Percentiles rank a stretch among this genome's conserved stretches.
Conservation (phyloP, 1,140 invertebrate genomes). For the Whitmania pigra region DNA sequence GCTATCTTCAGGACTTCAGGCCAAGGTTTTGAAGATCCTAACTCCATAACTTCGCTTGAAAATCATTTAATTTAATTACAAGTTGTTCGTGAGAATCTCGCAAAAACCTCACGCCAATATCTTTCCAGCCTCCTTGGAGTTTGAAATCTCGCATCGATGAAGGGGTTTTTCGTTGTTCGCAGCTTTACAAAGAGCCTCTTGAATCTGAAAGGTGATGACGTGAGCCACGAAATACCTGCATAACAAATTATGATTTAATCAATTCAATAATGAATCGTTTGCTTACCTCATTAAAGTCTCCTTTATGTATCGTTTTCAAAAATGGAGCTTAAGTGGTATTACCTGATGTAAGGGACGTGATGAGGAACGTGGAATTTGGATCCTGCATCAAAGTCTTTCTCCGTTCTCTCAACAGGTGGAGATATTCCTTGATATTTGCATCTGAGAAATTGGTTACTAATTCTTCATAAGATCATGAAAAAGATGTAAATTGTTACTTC, state of each 20-base stretch:
- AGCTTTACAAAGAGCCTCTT: conserved; percentile 62
- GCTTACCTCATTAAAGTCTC: too few relatives aligned
- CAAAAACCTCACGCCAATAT: conserved; percentile 28
- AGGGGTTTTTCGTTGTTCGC: conserved; percentile 51
- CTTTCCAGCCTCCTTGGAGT: conserved; percentile 59
- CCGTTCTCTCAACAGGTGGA: conserved; percentile 31
- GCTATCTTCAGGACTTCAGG: conserved; percentile 62
- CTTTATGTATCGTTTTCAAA: neutral
- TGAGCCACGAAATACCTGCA: conserved; percentile 81
- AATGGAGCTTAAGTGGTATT: neutral
- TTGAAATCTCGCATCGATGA: conserved; percentile 60
- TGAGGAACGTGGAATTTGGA: conserved; percentile 33
- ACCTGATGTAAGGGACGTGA: conserved; percentile 33
- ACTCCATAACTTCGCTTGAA: conserved; percentile 50
- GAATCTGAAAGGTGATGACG: conserved; percentile 79
- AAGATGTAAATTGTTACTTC: too few relatives aligned
- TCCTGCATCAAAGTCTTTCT: conserved; percentile 32
- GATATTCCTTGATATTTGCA: conserved; percentile 36
- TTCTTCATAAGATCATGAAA: too few relatives aligned
- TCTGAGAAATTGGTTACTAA: conserved; percentile 19
- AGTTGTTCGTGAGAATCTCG: too few relatives aligned
- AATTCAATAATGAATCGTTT: neutral
- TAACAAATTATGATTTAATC: neutral
- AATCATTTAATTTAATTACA: neutral
- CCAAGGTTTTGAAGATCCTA: conserved; percentile 67